Conservation (phyloP, 2,113 vertebrate genomes). For the Pavo muticus region DNA sequence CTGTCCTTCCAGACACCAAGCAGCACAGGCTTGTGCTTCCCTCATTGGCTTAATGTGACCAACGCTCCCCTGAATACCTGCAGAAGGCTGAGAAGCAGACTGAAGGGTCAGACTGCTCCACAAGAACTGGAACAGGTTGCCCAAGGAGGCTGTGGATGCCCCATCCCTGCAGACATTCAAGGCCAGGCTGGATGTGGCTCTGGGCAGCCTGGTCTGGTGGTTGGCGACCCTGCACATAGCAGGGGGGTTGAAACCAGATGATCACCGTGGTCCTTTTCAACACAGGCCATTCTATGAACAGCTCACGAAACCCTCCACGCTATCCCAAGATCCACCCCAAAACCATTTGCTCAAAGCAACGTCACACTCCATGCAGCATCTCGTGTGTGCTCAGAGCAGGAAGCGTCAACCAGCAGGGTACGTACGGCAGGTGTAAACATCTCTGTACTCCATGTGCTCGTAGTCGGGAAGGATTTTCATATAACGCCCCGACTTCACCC, state of each 20-base stretch:
- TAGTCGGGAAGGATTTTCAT: constrained; percentile 94
- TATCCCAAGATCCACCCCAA: not conserved
- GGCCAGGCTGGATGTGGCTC: no score
- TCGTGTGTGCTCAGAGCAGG: constrained; percentile 35
- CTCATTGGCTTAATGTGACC: not conserved
- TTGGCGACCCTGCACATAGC: no score
- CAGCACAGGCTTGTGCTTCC: not conserved
- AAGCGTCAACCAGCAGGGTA: constrained; percentile 73
- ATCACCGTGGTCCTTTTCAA: no score
- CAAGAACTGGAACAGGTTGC: not conserved
- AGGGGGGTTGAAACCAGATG: no score
- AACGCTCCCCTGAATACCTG: not conserved
- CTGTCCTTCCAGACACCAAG: not conserved
- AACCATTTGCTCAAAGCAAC: not conserved
- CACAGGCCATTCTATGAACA: no score
- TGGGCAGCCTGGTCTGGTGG: no score
- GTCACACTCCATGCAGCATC: constrained; percentile 65
- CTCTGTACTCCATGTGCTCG: constrained; percentile 93
- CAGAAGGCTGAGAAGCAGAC: not conserved
- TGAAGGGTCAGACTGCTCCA: not conserved
- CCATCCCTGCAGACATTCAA: no score
- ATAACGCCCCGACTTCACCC: constrained; percentile 93
- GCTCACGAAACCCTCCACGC: not conserved
- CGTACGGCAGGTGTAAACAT: constrained; percentile 93
- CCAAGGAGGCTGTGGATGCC: no score